phyloP scores from a whole-genome alignment of 2,113 vertebrate genomes.

The Puma concolor region DNA sequence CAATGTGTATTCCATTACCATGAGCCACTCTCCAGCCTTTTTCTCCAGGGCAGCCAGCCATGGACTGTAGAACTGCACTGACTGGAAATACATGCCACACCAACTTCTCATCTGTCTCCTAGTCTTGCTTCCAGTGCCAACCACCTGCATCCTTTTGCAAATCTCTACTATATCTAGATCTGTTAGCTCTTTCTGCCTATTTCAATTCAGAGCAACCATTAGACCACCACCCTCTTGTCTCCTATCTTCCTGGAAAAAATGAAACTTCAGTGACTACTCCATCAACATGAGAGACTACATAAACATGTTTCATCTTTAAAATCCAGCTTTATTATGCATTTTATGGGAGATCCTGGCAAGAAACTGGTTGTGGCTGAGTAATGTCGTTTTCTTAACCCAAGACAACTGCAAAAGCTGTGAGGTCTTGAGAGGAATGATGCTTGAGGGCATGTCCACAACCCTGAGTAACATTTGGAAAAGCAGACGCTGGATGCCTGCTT shows the following conservation, averaged over 20 bases:
- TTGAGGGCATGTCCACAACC: not conserved
- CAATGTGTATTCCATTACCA: not conserved
- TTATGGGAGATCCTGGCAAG: slow-evolving; percentile 63
- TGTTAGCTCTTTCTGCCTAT: not conserved
- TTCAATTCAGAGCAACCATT: not conserved
- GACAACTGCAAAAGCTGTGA: slow-evolving; percentile 35
- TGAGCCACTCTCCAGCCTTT: not conserved
- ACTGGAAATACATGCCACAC: not conserved
- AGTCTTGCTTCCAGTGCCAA: not conserved
- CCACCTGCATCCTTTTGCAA: not conserved
- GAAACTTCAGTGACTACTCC: not conserved
- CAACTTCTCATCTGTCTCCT: not conserved
- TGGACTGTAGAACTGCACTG: not conserved
- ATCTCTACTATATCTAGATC: not conserved
- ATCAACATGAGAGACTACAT: not conserved
- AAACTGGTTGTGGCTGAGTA: slow-evolving; percentile 33
- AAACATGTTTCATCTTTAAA: slow-evolving; percentile 54
- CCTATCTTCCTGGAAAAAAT: not conserved
- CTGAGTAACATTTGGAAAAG: not conserved
- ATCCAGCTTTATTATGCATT: slow-evolving; percentile 44
- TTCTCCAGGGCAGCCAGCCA: not conserved
- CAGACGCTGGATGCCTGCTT: not conserved
- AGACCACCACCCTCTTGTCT: not conserved
- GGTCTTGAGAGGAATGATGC: not conserved
- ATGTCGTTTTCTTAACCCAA: slow-evolving; percentile 62